phyloP scores from a whole-genome alignment of 2,888 invertebrate genomes.

The Parnassius glacialis region DNA sequence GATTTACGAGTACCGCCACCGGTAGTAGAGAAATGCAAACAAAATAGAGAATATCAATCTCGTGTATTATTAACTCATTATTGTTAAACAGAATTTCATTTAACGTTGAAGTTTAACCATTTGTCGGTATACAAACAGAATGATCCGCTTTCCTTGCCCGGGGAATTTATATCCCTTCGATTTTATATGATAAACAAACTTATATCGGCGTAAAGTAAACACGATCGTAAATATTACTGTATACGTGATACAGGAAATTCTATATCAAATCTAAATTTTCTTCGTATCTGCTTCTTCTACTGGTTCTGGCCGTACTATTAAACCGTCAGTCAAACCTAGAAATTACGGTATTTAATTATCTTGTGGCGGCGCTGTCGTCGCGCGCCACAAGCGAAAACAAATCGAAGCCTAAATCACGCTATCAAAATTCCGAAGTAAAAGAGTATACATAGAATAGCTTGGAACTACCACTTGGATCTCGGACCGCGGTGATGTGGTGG shows the following conservation, averaged over 20 bases:
- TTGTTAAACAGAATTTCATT: conserved; percentile 54
- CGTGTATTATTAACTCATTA: conserved; percentile 56
- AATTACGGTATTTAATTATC: too few relatives aligned
- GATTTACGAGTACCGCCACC: too few relatives aligned
- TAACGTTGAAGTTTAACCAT: conserved; percentile 55
- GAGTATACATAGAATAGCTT: too few relatives aligned
- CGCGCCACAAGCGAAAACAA: too few relatives aligned
- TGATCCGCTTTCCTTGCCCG: conserved; percentile 62
- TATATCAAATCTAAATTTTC: conserved; percentile 57
- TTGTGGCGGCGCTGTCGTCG: too few relatives aligned
- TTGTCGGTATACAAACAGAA: conserved; percentile 58
- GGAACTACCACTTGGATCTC: too few relatives aligned
- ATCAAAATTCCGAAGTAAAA: too few relatives aligned
- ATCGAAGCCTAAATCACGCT: too few relatives aligned
- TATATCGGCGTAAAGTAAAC: conserved; percentile 67
- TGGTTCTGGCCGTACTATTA: too few relatives aligned
- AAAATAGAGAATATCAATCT: conserved; percentile 6
- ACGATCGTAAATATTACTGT: conserved; percentile 70
- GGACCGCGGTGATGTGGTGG: too few relatives aligned
- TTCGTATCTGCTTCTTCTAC: too few relatives aligned
- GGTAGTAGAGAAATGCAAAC: not conserved
- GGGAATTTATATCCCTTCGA: conserved; percentile 58
- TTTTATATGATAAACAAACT: conserved; percentile 72
- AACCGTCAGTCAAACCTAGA: too few relatives aligned
- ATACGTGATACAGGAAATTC: conserved; percentile 56